A percentile compares a stretch with the other conserved stretches of the same genome.
These are phyloP conservation scores for Stichopus chloronotus DNA, from an alignment of 35 echinoderm and acorn worm genomes.

Conservation along the genomic window DNA sequence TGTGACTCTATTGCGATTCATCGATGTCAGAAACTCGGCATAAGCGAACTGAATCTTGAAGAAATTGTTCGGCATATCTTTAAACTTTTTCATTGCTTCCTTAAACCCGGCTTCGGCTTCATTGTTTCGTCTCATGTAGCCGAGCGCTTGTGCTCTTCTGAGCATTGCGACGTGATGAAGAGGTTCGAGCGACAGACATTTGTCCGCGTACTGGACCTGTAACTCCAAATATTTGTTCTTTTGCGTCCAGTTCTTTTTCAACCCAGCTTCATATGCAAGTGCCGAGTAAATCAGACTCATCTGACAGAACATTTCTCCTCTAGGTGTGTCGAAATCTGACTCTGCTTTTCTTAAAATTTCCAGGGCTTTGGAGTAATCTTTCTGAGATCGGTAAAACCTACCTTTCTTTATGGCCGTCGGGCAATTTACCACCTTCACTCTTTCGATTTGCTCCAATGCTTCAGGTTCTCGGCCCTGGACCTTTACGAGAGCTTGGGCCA, in stretches of 20 bases:
- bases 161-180: not conserved
- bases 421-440: not conserved
- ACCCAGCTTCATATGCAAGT: not conserved
- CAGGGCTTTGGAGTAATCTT: not conserved
- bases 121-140: not conserved
- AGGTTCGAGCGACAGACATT: not conserved
- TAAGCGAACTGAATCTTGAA: not conserved
- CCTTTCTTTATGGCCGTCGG: slow-evolving; percentile 31
- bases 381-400: slow-evolving; percentile 20
- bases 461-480: not conserved
- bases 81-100: not conserved
- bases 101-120: not conserved
- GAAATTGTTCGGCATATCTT: not conserved
- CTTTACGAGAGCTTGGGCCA: slow-evolving; percentile 4
- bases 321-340: not conserved
- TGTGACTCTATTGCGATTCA: not conserved
- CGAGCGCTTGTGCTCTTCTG: not conserved
- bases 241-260: not conserved
- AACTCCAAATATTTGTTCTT: not conserved
- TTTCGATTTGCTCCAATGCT: not conserved
- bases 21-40: not conserved
- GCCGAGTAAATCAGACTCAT: not conserved
- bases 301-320: not conserved
- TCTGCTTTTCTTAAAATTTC: not conserved
- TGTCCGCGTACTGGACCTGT: not conserved